A percentile compares a stretch with the other conserved stretches of the same genome.
Conservation (phyloP, 1,140 invertebrate genomes). For the Helicoverpa armigera region DNA sequence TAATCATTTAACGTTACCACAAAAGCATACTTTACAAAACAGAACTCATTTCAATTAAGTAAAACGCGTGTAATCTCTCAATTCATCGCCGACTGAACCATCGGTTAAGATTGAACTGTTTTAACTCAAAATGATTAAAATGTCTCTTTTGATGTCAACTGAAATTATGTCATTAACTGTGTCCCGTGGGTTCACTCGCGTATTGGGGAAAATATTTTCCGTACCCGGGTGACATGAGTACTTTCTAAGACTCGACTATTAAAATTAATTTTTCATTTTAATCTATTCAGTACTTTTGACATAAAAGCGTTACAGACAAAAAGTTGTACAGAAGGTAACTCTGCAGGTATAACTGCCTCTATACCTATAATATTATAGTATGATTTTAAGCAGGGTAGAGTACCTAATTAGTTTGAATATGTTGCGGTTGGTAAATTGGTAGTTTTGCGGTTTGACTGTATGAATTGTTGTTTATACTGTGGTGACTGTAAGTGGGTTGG, state of each 20-base stretch:
- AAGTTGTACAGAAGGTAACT: too few relatives aligned
- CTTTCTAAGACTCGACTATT: too few relatives aligned
- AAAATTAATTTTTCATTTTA: too few relatives aligned
- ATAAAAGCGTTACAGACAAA: too few relatives aligned
- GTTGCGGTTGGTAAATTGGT: neutral
- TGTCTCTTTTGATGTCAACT: constrained; percentile 11
- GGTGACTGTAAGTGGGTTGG: neutral
- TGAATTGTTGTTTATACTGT: neutral
- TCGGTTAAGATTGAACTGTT: constrained; percentile 35
- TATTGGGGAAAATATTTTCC: too few relatives aligned
- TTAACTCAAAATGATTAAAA: constrained; percentile 11
- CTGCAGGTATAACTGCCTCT: too few relatives aligned
- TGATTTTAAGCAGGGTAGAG: neutral
- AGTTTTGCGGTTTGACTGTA: neutral
- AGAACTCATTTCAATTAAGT: constrained; percentile 25
- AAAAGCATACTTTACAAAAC: neutral
- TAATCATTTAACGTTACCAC: neutral
- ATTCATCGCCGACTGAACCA: constrained; percentile 3
- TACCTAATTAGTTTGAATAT: constrained; percentile 29
- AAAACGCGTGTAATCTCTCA: constrained; percentile 30
- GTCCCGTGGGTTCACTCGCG: too few relatives aligned
- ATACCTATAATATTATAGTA: too few relatives aligned
- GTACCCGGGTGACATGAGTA: too few relatives aligned
- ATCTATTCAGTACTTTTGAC: too few relatives aligned
- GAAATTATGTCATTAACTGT: neutral